Percentiles rank a stretch among this genome's conserved stretches.
Conservation (phyloP, 2,797 vertebrate genomes). For the Helicolenus hilgendorfi region DNA sequence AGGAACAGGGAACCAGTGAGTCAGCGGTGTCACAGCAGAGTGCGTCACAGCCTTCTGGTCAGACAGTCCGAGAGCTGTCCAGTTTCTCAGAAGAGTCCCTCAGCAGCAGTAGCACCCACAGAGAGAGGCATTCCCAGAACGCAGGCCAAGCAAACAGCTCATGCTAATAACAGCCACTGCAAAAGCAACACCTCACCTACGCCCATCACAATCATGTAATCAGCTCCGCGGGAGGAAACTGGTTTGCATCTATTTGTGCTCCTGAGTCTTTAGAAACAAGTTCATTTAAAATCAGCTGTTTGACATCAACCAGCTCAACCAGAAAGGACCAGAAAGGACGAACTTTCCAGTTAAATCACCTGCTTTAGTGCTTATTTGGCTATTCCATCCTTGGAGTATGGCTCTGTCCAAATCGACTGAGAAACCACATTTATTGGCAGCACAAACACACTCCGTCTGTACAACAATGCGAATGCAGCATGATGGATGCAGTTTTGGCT, state of each 20-base stretch:
- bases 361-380: background rate
- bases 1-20: slow-evolving; percentile 72
- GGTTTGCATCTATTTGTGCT: slow-evolving; percentile 33
- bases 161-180: slow-evolving; percentile 35
- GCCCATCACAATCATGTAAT: slow-evolving; percentile 59
- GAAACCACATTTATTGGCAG: background rate
- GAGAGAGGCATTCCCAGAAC: slow-evolving; percentile 69
- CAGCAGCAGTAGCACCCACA: slow-evolving; percentile 2
- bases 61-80: slow-evolving; percentile 54
- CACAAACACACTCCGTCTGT: background rate
- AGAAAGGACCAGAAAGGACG: too few relatives aligned
- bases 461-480: background rate
- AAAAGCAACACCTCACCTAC: slow-evolving; percentile 62
- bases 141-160: slow-evolving; percentile 57
- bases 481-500: slow-evolving; percentile 10
- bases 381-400: background rate
- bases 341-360: background rate
- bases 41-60: slow-evolving; percentile 84
- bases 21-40: slow-evolving; percentile 63
- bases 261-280: background rate
- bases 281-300: background rate
- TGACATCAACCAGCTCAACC: background rate
- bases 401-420: background rate
- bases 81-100: slow-evolving; percentile 61
- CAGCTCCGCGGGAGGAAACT: slow-evolving; percentile 19